A percentile compares a stretch with the other conserved stretches of the same genome.
Conservation (phyloP, 2,888 invertebrate species). For the Coleophora deauratella region DNA sequence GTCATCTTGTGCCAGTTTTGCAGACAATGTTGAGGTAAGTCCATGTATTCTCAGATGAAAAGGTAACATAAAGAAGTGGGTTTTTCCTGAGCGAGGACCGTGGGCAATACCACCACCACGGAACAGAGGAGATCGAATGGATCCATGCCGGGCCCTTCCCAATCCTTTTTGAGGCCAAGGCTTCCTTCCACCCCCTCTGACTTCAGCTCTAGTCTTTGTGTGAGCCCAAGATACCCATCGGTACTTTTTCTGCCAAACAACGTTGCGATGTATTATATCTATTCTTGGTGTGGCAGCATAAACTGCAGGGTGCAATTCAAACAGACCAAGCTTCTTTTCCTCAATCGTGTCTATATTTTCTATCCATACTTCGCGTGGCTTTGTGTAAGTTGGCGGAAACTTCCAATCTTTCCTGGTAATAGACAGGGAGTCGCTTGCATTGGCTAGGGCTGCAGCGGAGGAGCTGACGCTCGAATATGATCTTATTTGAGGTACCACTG, state of each 20-base stretch:
- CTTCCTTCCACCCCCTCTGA: conserved; percentile 90
- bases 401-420: conserved; percentile 60
- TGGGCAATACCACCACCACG: conserved; percentile 88
- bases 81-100: conserved; percentile 92
- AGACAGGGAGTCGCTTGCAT: conserved; percentile 21
- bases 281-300: conserved; percentile 89
- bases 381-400: conserved; percentile 69
- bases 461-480: conserved; percentile 27
- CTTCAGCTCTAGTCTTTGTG: conserved; percentile 87
- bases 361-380: conserved; percentile 88
- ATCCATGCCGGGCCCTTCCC: conserved; percentile 94
- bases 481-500: conserved; percentile 36
- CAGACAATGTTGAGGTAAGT: conserved; percentile 86
- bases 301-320: conserved; percentile 92
- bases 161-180: conserved; percentile 98
- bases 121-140: conserved; percentile 91
- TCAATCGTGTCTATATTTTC: conserved; percentile 85
- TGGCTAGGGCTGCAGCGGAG: conserved; percentile 18
- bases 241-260: conserved; percentile 89
- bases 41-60: conserved; percentile 84
- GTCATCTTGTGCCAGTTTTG: conserved; percentile 97
- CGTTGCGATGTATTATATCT: conserved; percentile 89
- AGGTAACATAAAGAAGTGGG: conserved; percentile 95
- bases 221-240: conserved; percentile 86
- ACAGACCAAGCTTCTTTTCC: conserved; percentile 85